Evolutionary conservation across 23 tunicate species (phyloP), one percentile per base, ranked within the genome.

Genomic region (Aplidium turbinatum): DNA sequence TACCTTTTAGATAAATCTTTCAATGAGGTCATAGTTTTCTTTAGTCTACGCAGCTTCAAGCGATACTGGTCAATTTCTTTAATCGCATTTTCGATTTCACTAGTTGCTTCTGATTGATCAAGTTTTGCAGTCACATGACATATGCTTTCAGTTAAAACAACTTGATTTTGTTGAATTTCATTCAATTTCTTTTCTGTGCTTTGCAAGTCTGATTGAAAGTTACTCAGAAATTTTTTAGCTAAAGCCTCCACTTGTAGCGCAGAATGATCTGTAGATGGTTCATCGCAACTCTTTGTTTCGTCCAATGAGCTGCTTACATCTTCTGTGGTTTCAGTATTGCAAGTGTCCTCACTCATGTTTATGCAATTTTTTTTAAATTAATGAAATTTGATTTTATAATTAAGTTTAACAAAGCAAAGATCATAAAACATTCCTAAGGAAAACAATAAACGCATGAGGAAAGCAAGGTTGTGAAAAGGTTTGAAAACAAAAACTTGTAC

Each of bases 161-260:
- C 48, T 27, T 70, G 76, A 48, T 70, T 70, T 70, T 70, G 58
- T 47, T 47, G 58, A 3, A 70, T 45, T 5, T 70, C 76, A 22
- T 47, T 25, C 4, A 70, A 35, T 27, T 70, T 70, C 25, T 47
- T 38, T 9, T 25, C 26, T 22, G 35, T 70, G 11, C 26, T 48
- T 26, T 47, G 22, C 76, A 70, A 70, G 58, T 48, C 58, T 4
- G 58, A 4, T 47, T 47, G 36, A 47, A 70, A 70, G 22, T 3
- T 19, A 36, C 26, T 19, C 3, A 65, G 50, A 38, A 65, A 65
- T 19, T 65, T 65, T 36, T 65, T 26, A 18, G 72, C 36, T 3
- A 65, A 38, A 3, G 50, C n/a, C 2, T 36, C 25, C 4, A 65
- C 27, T n/a, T n/a, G n/a, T n/a, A n/a, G n/a, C n/a, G n/a, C n/a